phyloP scores from a whole-genome alignment of 1,140 invertebrate species.

The Aporrectodea caliginosa region DNA sequence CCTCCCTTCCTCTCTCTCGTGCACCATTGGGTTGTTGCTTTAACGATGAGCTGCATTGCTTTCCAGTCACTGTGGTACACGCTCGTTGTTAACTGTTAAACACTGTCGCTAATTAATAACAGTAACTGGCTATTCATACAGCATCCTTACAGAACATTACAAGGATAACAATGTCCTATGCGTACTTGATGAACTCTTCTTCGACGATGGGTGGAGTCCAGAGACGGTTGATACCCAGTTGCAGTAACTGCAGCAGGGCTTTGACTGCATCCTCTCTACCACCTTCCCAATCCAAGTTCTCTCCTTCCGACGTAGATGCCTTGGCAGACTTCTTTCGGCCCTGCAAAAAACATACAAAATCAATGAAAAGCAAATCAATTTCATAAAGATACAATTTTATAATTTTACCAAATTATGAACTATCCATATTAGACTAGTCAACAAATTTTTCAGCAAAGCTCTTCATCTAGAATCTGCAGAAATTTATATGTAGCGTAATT shows the following conservation, averaged over 20 bases:
- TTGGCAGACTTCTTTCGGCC: conserved; percentile 44
- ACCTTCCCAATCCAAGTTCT: conserved; percentile 60
- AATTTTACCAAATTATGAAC: neutral
- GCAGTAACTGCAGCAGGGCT: conserved; percentile 63
- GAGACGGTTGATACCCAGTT: conserved; percentile 67
- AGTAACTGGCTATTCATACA: too few species aligned
- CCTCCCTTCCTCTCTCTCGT: too few species aligned
- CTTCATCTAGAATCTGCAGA: neutral
- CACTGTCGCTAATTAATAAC: too few species aligned
- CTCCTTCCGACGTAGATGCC: conserved; percentile 36
- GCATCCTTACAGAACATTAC: too few species aligned
- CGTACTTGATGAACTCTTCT: conserved; percentile 76
- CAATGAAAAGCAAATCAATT: neutral
- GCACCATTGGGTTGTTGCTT: too few species aligned
- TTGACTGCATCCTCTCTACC: conserved; percentile 63
- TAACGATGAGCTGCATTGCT: too few species aligned
- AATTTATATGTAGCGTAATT: neutral
- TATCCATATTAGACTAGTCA: neutral
- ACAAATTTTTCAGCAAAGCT: neutral
- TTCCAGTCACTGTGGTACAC: too few species aligned
- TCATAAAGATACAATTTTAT: neutral
- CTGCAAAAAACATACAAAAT: conserved; percentile 32
- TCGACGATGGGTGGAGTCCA: conserved; percentile 79
- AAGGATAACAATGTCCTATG: conserved; percentile 27
- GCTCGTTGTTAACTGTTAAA: too few species aligned